Evolutionary conservation across 2,113 vertebrate genomes (phyloP).

Genomic region (Scomber japonicus): DNA sequence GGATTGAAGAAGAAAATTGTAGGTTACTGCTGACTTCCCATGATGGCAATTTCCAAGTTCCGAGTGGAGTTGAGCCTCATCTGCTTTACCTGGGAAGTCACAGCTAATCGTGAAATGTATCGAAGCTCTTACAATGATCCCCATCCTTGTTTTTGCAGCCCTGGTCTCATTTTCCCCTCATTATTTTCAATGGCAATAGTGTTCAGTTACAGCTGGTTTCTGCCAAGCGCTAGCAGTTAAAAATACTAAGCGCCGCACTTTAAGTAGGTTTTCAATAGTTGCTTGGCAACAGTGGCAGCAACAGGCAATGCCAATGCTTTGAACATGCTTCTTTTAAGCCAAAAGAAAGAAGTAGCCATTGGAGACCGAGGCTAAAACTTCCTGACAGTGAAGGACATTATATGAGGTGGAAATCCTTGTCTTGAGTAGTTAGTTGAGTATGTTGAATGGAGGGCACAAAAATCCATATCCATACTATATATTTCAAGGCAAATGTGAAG

Average conservation of each 20-base stretch:
- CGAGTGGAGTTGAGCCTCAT: not conserved
- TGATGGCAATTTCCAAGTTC: not conserved
- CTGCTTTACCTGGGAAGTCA: constrained; percentile 29
- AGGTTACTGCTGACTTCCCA: too few relatives aligned
- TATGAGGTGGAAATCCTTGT: constrained; percentile 53
- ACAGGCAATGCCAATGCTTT: not conserved
- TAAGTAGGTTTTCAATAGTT: constrained; percentile 42
- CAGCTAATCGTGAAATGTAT: constrained; percentile 20
- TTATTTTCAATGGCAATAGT: constrained; percentile 59
- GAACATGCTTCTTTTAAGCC: constrained; percentile 11
- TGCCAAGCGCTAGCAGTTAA: constrained; percentile 52
- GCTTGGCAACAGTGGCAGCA: constrained; percentile 20
- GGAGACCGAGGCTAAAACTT: constrained; percentile 43
- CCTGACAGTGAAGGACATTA: constrained; percentile 31
- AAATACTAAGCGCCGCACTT: constrained; percentile 29
- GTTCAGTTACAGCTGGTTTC: constrained; percentile 10
- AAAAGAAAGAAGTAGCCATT: constrained; percentile 32
- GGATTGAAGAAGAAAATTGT: too few relatives aligned
- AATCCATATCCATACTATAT: not conserved
- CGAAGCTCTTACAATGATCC: constrained; percentile 39
- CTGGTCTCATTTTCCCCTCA: constrained; percentile 46
- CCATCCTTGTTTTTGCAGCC: constrained; percentile 49
- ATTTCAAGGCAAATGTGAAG: not conserved
- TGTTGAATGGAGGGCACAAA: not conserved
- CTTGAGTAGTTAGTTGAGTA: not conserved